These are phyloP conservation scores for Octopus bimaculoides DNA, from an alignment of 1,140 invertebrate genomes.

Conservation along the genomic window DNA sequence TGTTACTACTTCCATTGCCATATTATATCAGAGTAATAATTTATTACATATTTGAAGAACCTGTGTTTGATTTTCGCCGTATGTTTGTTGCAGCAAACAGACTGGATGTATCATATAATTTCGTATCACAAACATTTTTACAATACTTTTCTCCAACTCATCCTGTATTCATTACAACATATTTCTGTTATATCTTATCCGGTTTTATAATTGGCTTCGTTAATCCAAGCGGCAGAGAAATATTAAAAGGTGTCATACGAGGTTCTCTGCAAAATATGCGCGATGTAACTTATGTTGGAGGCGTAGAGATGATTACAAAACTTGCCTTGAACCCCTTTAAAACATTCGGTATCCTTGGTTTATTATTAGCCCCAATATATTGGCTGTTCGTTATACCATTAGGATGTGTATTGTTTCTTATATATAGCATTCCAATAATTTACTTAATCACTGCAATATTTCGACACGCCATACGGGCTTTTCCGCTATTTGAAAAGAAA, in stretches of 20 bases:
- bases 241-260: conserved; percentile 40
- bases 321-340: conserved; percentile 42
- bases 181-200: conserved; percentile 44
- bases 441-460: conserved; percentile 29
- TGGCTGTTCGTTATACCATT: conserved; percentile 36
- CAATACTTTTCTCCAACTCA: conserved; percentile 50
- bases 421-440: conserved; percentile 50
- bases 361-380: conserved; percentile 42
- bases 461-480: not conserved
- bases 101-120: conserved; percentile 35
- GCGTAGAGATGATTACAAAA: conserved; percentile 41
- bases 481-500: not conserved
- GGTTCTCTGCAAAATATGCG: conserved; percentile 46
- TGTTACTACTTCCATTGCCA: conserved; percentile 44
- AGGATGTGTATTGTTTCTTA: conserved; percentile 33
- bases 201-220: conserved; percentile 42
- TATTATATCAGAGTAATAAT: conserved; percentile 47
- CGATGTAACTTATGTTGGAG: conserved; percentile 42
- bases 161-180: conserved; percentile 45
- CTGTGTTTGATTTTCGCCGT: conserved; percentile 35
- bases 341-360: conserved; percentile 43
- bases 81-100: conserved; percentile 25
- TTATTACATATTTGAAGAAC: conserved; percentile 49
- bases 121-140: conserved; percentile 46
- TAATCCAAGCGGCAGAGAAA: conserved; percentile 36